Base-by-base conservation (phyloP, 2,113 vertebrate species). In the Aix galericulata region DNA sequence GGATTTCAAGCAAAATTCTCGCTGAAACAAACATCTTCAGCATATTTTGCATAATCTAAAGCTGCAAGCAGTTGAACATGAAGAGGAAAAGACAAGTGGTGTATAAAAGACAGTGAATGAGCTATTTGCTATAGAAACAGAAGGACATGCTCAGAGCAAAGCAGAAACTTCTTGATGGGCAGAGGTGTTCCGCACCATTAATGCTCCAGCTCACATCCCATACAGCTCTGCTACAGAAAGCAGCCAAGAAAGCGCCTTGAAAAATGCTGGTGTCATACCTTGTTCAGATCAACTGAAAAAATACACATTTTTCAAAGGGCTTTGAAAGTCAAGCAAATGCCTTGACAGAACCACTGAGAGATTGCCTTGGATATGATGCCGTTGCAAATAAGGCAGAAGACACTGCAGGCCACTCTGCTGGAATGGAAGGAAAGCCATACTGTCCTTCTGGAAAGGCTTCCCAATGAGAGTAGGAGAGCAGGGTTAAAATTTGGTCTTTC, bases 11-110 rank as follows among this genome's bases (percentile, higher is more conserved):
- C 6, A 62, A 66, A 91, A 74, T 78, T 84, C 64, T 91, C 21
- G 2, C 83, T 71, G 91, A 75, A 91, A 86, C 73, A 83, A 89
- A 95, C 77, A 95, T 63, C 68, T 88, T 67, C 60, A 44, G 60
- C 68, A 67, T 1, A 0, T 74, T 96, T 74, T 88, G 83, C 91
- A 95, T 83, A 81, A 94, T 81, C 64, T 50, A 77, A 91, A 84
- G 83, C 86, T 86, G 56, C 23, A 44, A 86, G 73, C 11, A 9
- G 80, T 60, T 83, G 86, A 94, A 95, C 17, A 71, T 22, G 52
- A 86, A 84, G 79, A 55, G 73, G 77, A 48, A 83, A 53, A 71
- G 50, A 59, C 21, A 78, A 96, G 84, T 3, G 40, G 68, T 56
- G 63, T 22, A 66, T 14, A 56, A 52, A 84, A 93, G 73, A n/a